These are phyloP conservation scores for Paradisaea rubra DNA, from an alignment of 2,113 vertebrate species.

Conservation along the genomic window DNA sequence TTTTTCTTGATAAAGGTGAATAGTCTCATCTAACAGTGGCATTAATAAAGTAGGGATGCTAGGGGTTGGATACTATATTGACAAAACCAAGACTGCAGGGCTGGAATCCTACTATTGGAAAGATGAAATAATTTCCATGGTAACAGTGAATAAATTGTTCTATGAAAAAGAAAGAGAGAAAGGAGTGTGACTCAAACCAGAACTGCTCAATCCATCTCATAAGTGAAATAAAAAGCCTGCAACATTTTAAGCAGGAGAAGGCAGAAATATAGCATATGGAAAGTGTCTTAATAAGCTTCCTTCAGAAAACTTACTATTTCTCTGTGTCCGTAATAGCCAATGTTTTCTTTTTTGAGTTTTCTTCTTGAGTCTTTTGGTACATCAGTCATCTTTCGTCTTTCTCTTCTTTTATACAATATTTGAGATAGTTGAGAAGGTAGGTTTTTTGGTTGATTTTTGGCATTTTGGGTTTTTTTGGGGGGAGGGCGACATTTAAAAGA, in stretches of 20 bases:
- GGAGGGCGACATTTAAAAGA: not conserved
- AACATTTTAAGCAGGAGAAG: not conserved
- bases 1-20: not conserved
- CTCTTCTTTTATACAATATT: not conserved
- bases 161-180: not conserved
- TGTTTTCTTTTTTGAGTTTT: not conserved
- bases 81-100: not conserved
- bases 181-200: constrained; percentile 12
- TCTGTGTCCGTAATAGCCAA: not conserved
- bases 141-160: constrained; percentile 45
- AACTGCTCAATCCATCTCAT: not conserved
- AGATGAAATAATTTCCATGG: constrained; percentile 55
- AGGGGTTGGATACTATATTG: not conserved
- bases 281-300: not conserved
- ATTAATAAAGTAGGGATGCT: not conserved
- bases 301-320: not conserved
- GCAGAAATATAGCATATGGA: not conserved
- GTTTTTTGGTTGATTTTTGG: not conserved
- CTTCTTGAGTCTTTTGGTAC: not conserved
- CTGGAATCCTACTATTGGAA: not conserved
- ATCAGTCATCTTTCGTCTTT: not conserved
- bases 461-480: rapidly evolving
- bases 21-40: not conserved
- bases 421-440: not conserved
- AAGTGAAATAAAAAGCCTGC: not conserved